Evolutionary conservation across 92 coral and sea anemone genomes (phyloP), one percentile per base, ranked within the genome.

Genomic region (Porites rus): DNA sequence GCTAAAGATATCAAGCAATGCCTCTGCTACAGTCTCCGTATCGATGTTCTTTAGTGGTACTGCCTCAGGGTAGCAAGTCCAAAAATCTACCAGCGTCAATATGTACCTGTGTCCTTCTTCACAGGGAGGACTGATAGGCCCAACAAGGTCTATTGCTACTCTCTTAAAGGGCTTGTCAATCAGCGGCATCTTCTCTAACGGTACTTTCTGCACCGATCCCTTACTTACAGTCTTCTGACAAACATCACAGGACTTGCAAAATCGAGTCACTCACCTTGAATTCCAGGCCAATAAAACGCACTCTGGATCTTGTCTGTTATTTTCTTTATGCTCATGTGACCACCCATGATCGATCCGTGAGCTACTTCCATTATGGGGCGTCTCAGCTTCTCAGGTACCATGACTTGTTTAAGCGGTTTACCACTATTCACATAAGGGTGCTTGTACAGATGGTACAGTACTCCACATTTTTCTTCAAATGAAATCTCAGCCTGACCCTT

Each of bases 181-280:
- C 25, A 92, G 18, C 21, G 92, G 95, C 95, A 92, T 94, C 84
- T 75, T 71, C 28, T 74, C 87, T 10, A 90, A 54, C 18, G 97
- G 88, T 1, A 91, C 89, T 38, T 88, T 93, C 1, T 84, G 86
- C 18, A 90, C 84, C 8, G 90, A 77, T 8, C 93, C 93, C 77
- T 92, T 94, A 10, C 87, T 73, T 43, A 92, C 85, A 18, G 89
- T 92, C 21, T 79, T 88, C 91, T 92, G 95, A 52, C 92, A 92
- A 2, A 85, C 76, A 20, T 92, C 95, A 76, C 92, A 81, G 19
- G 91, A 80, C 53, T 75, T 51, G 56, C 90, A 89, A 50, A 79
- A 70, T 10, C 86, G 20, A 0, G 81, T 51, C 12, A 86, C 89
- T 88, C 92, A 1, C 85, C 90, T 72, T 65, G 89, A 54, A 75